Evolutionary conservation across 2,113 vertebrate genomes (phyloP).

Genomic region (Neotoma lepida): DNA sequence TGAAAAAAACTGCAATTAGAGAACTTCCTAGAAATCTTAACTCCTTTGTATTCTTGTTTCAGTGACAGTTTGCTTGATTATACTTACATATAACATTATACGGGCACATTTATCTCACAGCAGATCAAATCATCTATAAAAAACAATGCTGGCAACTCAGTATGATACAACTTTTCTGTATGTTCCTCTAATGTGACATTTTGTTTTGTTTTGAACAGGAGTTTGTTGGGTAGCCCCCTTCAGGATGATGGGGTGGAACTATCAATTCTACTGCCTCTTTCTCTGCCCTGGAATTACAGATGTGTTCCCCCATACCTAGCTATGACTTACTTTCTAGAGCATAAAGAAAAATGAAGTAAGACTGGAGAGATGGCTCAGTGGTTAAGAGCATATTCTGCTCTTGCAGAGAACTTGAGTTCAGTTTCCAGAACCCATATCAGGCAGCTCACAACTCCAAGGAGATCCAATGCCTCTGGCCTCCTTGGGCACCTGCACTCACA

Average conservation of each 20-base stretch:
- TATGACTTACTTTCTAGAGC: not conserved
- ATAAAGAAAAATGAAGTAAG: not conserved
- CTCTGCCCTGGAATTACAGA: not conserved
- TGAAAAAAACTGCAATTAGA: not conserved
- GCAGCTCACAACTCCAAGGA: not conserved
- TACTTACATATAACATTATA: not conserved
- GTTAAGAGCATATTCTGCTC: not conserved
- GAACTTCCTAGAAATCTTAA: not conserved
- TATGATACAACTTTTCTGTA: conserved; percentile 31
- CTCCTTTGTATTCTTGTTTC: not conserved
- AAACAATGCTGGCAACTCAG: not conserved
- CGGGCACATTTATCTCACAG: conserved; percentile 14
- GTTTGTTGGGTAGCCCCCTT: not conserved
- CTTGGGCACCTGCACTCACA: not conserved
- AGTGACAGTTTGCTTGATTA: conserved; percentile 27
- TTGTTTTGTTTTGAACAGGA: not conserved
- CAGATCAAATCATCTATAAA: not conserved
- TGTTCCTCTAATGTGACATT: not conserved
- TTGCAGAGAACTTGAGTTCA: not conserved
- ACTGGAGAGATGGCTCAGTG: not conserved
- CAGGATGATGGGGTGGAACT: not conserved
- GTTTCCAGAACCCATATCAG: not conserved
- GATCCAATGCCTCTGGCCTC: not conserved
- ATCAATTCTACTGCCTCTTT: not conserved
- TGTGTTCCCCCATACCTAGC: not conserved